These are phyloP conservation scores for Alfaro cultratus DNA, from an alignment of 2,797 vertebrate species.

Conservation along the genomic window DNA sequence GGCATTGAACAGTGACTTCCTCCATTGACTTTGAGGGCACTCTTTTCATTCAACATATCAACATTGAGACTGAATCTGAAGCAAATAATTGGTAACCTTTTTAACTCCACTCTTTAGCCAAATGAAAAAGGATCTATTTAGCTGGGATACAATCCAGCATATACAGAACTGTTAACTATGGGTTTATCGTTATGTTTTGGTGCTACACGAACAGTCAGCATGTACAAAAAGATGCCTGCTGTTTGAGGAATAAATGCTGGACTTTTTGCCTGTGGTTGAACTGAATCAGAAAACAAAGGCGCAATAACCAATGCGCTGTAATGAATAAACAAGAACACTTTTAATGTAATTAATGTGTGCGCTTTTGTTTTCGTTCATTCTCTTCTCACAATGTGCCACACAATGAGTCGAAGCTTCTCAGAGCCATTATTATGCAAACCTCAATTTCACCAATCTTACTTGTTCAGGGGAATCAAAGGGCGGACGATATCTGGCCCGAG, in stretches of 20 bases:
- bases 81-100: background rate
- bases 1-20: background rate
- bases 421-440: slow-evolving; percentile 10
- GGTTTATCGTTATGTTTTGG: background rate
- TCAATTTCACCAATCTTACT: slow-evolving; percentile 25
- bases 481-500: slow-evolving; percentile 28
- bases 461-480: slow-evolving; percentile 31
- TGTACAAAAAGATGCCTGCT: background rate
- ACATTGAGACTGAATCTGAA: background rate
- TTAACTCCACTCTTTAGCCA: background rate
- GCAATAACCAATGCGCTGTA: too few relatives aligned
- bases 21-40: background rate
- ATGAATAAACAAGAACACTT: background rate
- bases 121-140: background rate
- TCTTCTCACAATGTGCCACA: background rate
- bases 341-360: background rate
- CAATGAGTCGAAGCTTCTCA: slow-evolving; percentile 8
- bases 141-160: background rate
- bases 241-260: background rate
- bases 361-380: slow-evolving; percentile 15
- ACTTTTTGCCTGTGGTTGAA: background rate
- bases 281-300: background rate
- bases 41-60: background rate
- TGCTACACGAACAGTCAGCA: background rate
- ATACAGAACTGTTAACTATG: background rate